phyloP scores from a whole-genome alignment of 2,797 vertebrate genomes.

The Cuculus canorus region DNA sequence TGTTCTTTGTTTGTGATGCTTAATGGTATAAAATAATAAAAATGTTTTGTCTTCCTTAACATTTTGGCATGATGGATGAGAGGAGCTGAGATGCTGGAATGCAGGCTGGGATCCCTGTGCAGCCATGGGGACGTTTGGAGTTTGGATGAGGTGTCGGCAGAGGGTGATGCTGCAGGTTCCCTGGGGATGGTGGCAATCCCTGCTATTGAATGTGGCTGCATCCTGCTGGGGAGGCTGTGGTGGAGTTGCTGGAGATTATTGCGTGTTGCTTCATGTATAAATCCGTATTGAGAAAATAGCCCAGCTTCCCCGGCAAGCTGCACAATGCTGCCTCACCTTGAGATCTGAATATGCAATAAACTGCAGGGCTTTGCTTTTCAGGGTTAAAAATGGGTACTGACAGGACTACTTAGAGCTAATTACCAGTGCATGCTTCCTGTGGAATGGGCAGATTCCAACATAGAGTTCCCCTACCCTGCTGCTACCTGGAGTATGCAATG shows the following conservation, averaged over 20 bases:
- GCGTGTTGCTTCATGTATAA: not conserved
- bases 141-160: not conserved
- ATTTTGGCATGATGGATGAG: not conserved
- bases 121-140: no score
- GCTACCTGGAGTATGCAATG: not conserved
- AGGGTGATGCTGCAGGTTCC: not conserved
- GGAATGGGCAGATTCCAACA: fast-evolving
- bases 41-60: not conserved
- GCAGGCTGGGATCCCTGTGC: not conserved
- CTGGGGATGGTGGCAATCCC: not conserved
- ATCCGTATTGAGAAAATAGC: not conserved
- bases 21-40: not conserved
- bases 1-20: not conserved
- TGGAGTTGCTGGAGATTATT: not conserved
- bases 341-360: not conserved
- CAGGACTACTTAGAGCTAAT: not conserved
- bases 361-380: not conserved
- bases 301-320: not conserved
- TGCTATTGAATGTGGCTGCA: not conserved
- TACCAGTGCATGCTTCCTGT: not conserved
- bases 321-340: not conserved
- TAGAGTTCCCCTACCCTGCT: not conserved
- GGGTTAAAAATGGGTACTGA: not conserved
- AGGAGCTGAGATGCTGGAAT: not conserved
- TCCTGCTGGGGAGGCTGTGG: not conserved